Percentiles rank a stretch among this genome's conserved stretches.
Evolutionary conservation across 2,113 vertebrate species (phyloP).

Genomic region (Narcine bancroftii): DNA sequence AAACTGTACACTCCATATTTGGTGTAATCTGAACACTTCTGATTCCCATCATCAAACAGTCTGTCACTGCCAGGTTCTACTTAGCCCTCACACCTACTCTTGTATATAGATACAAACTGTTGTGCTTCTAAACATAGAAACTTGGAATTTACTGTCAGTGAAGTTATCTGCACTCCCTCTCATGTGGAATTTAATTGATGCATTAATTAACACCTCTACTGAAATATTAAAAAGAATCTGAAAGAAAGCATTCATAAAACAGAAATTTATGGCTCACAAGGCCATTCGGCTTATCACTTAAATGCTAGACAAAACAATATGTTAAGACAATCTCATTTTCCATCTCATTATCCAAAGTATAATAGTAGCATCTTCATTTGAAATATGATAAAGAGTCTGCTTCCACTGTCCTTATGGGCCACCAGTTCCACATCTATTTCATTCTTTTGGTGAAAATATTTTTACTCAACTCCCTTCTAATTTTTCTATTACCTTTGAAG

Average conservation of each 20-base stretch:
- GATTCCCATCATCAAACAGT: neutral
- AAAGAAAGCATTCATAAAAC: neutral
- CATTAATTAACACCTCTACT: neutral
- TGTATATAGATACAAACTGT: neutral
- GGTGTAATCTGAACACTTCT: slow-evolving; percentile 10
- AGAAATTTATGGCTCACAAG: neutral
- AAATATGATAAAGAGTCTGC: no score
- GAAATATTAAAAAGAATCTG: neutral
- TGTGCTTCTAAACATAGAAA: slow-evolving; percentile 12
- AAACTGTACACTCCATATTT: slow-evolving; percentile 8
- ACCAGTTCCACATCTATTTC: no score
- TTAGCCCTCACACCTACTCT: slow-evolving; percentile 15
- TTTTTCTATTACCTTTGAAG: no score
- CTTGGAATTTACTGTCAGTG: slow-evolving; percentile 9
- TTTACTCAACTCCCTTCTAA: no score
- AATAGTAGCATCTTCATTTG: no score
- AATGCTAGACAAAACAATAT: no score
- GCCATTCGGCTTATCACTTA: no score
- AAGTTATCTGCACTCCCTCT: neutral
- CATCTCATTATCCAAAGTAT: no score
- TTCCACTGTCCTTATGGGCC: no score
- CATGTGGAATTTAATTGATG: neutral
- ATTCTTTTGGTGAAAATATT: no score
- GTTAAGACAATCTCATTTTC: no score
- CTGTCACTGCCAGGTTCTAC: neutral